These are phyloP conservation scores for Myrmecophaga tridactyla DNA, from an alignment of 2,113 vertebrate species.

Conservation along the genomic window DNA sequence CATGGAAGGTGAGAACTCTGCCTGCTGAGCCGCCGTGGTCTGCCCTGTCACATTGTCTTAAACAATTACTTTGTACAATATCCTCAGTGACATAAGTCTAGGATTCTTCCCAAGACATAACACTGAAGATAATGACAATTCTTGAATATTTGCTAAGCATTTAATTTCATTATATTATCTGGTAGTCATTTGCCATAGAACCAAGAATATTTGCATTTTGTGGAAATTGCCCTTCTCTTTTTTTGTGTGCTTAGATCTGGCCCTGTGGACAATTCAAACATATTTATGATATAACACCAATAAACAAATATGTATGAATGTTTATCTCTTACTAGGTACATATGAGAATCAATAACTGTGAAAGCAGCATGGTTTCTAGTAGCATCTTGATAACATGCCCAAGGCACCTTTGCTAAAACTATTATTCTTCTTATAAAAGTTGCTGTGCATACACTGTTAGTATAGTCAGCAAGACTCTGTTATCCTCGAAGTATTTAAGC, in stretches of 20 bases:
- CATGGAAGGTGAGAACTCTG: no score
- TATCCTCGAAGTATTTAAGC: conserved; percentile 75
- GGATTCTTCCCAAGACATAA: background rate
- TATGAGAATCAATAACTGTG: conserved; percentile 67
- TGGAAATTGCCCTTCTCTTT: background rate
- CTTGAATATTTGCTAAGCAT: background rate
- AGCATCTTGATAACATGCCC: conserved; percentile 73
- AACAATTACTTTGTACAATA: background rate
- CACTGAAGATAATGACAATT: background rate
- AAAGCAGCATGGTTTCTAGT: conserved; percentile 68
- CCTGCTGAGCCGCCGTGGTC: no score
- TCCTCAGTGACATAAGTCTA: background rate
- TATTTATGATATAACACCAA: background rate
- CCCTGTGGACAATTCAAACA: background rate
- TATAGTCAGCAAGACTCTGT: conserved; percentile 75
- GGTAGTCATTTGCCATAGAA: background rate
- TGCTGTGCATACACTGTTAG: conserved; percentile 71
- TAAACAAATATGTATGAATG: conserved; percentile 68
- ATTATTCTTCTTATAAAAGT: conserved; percentile 67
- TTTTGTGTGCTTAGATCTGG: background rate
- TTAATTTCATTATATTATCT: conserved; percentile 12
- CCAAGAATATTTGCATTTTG: background rate
- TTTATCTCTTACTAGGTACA: conserved; percentile 44
- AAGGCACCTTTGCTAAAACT: conserved; percentile 64
- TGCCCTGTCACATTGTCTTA: background rate